Evolutionary conservation across 2,888 invertebrate genomes (phyloP), one percentile per base, ranked within the genome.

Genomic region (Ornithoptera alexandrae): DNA sequence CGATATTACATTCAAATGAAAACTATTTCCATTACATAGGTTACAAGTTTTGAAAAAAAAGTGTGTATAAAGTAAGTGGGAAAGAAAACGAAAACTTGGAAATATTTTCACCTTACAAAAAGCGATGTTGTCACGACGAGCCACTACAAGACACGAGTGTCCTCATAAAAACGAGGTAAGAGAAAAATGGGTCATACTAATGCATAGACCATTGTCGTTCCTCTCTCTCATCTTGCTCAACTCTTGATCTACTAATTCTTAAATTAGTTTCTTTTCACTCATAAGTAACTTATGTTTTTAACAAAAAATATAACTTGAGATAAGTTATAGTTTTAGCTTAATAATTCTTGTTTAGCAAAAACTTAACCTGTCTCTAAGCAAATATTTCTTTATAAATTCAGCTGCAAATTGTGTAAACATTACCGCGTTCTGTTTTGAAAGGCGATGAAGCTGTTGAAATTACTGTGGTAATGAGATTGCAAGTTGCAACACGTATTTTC

Each of bases 101-200:
- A 42, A 59, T 60, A 66, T 66, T 66, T 66, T 59, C 59, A 50
- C 65, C 65, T 60, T 22, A 8, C 65, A 66, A 66, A 65, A 66
- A 50, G 59, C 60, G 17, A 66, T 50, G 66, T 65, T 50, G 22
- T 15, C n/a, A 36, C 53, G 53, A 66, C 59, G 36, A 56, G 57
- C 56, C 62, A 62, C 62, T 62, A 62, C 39, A 67, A 67, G 42
- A 62, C n/a, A 42, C 58, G 61, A 67, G 67, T 24, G 62, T 67
- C 39, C 67, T 67, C 57, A n/a, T 56, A n/a, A 62, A 56, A 62
- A 67, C 62, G 24, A 62, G 67, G 53, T 67, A 67, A 67, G 61
- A 62, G 57, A 67, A 67, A 67, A 67, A 67, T 67, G 67, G 67
- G 62, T 67, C 67, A 66, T 66, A 60, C 66, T 60, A 66, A 66